Base-by-base conservation (phyloP, 2,888 invertebrate species). In the Drosophila nr. perissopoda region DNA sequence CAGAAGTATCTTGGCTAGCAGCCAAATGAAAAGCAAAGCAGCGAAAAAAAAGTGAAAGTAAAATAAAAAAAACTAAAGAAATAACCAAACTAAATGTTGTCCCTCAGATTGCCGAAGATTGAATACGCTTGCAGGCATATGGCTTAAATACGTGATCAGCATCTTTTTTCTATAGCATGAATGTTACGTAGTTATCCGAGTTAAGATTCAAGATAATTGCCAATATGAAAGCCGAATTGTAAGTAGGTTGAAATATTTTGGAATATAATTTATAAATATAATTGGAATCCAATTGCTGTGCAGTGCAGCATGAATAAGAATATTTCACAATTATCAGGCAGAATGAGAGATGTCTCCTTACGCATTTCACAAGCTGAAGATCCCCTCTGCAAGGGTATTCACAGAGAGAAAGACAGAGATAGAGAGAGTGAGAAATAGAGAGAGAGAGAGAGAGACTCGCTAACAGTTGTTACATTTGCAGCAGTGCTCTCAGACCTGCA, bases 1-100 rank as follows among this genome's bases (percentile, higher is more conserved):
- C 70, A 76, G 65, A 82, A 81, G 89, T 81, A 78, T 75, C 75
- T 75, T 72, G 78, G 68, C 60, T 25, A 27, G 56, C 34, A 64
- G 49, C 58, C 70, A 62, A 60, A 31, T 64, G 62, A 27, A 52
- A 29, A 25, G 7, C 36, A 51, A 38, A 36, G 10, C 29, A 33
- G 16, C 13, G 18, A 31, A 58, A 51, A 25, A 11, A 58, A 64
- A 34, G 34, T 2, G 7, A 57, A 54, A 57, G 63, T 52, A 49
- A 38, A 59, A 57, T 36, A 18, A 42, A 59, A 36, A 59, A 27
- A 54, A 49, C 38, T 21, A 21, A 5, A 2, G n/a, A 25, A 31
- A n/a, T 31, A 18, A 10, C 5, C 10, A 29, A 51, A 51, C 18
- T 18, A 51, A 51, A 29, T 11, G 4, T 18, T 18, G 10, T 49